phyloP scores from a whole-genome alignment of 2,113 vertebrate genomes.

The Cryptoleucopteryx plumbea region DNA sequence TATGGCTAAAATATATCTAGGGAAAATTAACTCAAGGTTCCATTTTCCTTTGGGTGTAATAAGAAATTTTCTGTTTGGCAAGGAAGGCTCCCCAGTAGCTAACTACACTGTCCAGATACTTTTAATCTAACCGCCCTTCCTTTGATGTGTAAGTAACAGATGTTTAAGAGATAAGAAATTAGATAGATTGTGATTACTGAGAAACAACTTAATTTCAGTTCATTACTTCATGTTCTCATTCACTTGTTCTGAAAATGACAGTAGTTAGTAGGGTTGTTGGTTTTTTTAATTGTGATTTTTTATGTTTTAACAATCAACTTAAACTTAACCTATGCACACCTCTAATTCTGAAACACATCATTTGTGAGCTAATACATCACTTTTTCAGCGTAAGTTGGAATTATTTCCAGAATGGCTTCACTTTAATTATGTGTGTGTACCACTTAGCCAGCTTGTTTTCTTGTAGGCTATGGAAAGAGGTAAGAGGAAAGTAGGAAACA shows the following conservation, averaged over 20 bases:
- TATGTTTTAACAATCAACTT: constrained; percentile 12
- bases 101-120: neutral
- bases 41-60: neutral
- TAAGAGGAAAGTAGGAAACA: neutral
- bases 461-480: neutral
- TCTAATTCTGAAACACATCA: constrained; percentile 52
- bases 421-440: constrained; percentile 3
- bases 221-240: constrained; percentile 34
- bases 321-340: neutral
- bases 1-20: neutral
- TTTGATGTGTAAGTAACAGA: constrained; percentile 21
- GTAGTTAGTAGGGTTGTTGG: constrained; percentile 43
- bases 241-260: neutral
- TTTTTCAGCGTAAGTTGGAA: neutral
- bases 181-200: constrained; percentile 21
- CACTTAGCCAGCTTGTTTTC: neutral
- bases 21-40: neutral
- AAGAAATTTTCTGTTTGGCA: neutral
- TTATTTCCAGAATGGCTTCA: constrained; percentile 19
- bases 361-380: neutral
- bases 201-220: constrained; percentile 10
- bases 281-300: constrained; percentile 23
- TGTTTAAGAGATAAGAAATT: constrained; percentile 29
- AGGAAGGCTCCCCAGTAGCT: neutral
- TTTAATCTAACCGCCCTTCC: neutral